Percentiles rank a stretch among this genome's conserved stretches.
Evolutionary conservation across 1,140 invertebrate genomes (phyloP).

Genomic region (Orchestia grillus): DNA sequence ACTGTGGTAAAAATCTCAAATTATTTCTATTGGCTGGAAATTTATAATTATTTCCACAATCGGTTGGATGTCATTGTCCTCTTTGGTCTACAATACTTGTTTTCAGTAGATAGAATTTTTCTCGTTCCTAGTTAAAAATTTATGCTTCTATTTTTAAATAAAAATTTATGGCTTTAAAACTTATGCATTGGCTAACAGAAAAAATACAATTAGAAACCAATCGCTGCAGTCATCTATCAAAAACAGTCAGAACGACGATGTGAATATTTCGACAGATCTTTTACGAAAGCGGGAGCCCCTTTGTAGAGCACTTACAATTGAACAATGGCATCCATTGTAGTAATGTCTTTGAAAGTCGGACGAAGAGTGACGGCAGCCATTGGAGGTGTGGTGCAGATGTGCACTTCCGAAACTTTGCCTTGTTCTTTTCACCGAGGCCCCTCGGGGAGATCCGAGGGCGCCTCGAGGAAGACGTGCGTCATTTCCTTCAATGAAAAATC

Average conservation of each 20-base stretch:
- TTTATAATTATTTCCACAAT: neutral
- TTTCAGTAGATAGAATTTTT: neutral
- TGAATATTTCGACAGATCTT: neutral
- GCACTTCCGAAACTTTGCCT: neutral
- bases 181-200: neutral
- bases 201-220: neutral
- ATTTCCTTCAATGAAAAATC: neutral
- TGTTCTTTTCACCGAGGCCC: neutral
- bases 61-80: neutral
- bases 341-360: constrained; percentile 16
- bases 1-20: neutral
- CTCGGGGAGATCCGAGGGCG: neutral
- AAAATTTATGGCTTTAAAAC: neutral
- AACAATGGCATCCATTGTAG: constrained; percentile 12
- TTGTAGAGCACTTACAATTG: constrained; percentile 12
- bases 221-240: neutral
- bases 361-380: neutral
- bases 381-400: neutral
- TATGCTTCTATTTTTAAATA: neutral
- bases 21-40: neutral
- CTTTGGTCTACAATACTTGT: neutral
- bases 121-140: neutral
- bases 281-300: neutral
- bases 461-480: neutral
- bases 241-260: neutral